phyloP scores from a whole-genome alignment of 2,113 vertebrate species.

The Myotis davidii region DNA sequence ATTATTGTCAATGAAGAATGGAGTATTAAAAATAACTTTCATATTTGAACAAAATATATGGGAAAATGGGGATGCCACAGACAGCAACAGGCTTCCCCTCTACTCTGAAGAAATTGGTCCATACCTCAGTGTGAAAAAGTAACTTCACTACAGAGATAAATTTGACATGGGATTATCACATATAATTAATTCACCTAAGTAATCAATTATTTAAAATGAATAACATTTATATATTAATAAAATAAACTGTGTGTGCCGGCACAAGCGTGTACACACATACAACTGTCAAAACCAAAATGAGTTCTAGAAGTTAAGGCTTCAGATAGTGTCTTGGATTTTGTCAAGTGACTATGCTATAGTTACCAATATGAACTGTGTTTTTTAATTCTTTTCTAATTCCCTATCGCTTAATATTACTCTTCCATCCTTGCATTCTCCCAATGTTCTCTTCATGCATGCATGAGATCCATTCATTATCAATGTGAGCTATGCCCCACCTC shows the following conservation, averaged over 20 bases:
- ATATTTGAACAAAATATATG: background rate
- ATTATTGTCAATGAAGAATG: background rate
- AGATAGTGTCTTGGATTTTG: background rate
- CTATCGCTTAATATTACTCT: background rate
- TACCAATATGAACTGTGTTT: background rate
- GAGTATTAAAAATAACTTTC: background rate
- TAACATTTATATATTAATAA: background rate
- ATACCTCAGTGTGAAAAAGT: background rate
- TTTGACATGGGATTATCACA: background rate
- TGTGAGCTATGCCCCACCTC: background rate
- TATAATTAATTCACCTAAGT: background rate
- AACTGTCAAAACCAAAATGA: background rate
- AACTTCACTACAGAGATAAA: background rate
- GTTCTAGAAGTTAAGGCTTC: background rate
- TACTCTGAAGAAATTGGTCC: background rate
- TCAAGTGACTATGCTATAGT: background rate
- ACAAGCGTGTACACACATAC: rapidly evolving
- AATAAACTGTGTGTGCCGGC: background rate
- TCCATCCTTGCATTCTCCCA: background rate
- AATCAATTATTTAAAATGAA: background rate
- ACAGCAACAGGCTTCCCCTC: background rate
- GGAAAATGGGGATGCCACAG: background rate
- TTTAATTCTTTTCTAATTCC: background rate
- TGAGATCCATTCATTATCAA: background rate
- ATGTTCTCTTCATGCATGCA: background rate